A percentile compares a stretch with the other conserved stretches of the same genome.
These are phyloP conservation scores for Margarornis squamiger DNA, from an alignment of 2,797 vertebrate genomes.

Conservation along the genomic window DNA sequence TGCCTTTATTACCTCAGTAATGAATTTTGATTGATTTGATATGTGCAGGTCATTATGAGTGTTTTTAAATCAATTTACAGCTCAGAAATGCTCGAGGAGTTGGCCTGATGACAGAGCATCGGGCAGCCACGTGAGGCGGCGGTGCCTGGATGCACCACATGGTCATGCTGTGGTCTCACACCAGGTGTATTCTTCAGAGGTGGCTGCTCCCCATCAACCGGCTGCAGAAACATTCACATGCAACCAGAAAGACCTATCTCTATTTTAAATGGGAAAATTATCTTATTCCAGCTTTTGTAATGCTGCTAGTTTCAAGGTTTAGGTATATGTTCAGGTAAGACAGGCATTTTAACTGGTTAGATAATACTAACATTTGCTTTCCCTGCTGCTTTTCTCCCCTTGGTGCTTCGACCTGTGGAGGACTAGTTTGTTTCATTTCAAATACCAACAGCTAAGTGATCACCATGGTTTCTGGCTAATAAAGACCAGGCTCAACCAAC, in stretches of 20 bases:
- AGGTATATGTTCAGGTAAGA: not conserved
- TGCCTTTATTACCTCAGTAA: not conserved
- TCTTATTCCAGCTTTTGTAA: not conserved
- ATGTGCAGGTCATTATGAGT: constrained; percentile 7
- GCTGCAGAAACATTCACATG: not conserved
- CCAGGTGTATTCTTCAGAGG: not conserved
- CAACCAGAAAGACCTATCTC: not conserved
- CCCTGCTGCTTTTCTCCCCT: not conserved
- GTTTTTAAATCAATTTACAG: constrained; percentile 21
- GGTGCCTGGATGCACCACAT: not conserved
- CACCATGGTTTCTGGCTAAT: not conserved
- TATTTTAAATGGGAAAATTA: not conserved
- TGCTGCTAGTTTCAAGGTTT: not conserved
- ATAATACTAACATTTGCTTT: not conserved
- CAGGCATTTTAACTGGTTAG: not conserved
- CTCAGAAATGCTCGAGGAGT: not conserved
- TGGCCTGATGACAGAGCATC: not conserved
- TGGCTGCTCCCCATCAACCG: not conserved
- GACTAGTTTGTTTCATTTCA: not conserved
- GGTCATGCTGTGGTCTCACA: not conserved
- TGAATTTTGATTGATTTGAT: constrained; percentile 35
- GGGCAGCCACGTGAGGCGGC: fast-evolving
- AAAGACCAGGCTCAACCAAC: not conserved
- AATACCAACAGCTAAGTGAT: not conserved
- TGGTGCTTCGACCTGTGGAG: not conserved